Percentiles rank a stretch among this genome's conserved stretches.
Evolutionary conservation across 1,140 invertebrate genomes (phyloP).

Genomic region (Cotesia glomerata): DNA sequence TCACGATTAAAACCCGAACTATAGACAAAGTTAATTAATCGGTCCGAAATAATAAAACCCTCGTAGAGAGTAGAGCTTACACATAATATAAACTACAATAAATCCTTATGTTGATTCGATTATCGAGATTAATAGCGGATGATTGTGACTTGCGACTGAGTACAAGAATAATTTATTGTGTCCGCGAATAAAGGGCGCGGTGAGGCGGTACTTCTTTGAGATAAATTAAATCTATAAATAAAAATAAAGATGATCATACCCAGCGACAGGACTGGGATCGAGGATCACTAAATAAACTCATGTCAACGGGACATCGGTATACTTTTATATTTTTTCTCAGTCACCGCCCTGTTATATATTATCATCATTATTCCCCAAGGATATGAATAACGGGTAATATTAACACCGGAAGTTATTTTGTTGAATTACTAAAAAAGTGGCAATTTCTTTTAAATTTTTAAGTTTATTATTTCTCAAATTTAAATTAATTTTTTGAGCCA

Average conservation of each 20-base stretch:
- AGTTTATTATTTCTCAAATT: too few relatives aligned
- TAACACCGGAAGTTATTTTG: constrained; percentile 15
- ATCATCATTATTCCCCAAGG: not conserved
- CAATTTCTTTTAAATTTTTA: not conserved
- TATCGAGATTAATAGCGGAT: constrained; percentile 47
- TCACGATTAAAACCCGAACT: too few relatives aligned
- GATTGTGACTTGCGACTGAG: constrained; percentile 40
- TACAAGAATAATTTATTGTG: constrained; percentile 41
- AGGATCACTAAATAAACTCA: too few relatives aligned
- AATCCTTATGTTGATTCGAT: constrained; percentile 52
- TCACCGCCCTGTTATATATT: too few relatives aligned
- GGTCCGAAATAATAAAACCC: constrained; percentile 34
- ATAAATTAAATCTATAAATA: not conserved
- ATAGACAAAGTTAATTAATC: constrained; percentile 40
- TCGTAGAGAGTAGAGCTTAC: constrained; percentile 26
- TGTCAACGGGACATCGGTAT: too few relatives aligned
- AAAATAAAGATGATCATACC: not conserved
- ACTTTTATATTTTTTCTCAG: too few relatives aligned
- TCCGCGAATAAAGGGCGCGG: not conserved
- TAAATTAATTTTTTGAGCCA: too few relatives aligned
- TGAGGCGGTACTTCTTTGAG: not conserved
- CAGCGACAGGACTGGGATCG: too few relatives aligned
- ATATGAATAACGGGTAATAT: not conserved
- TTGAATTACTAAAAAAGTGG: not conserved
- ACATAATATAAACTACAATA: not conserved